phyloP scores from a whole-genome alignment of 2,113 vertebrate species.

The Hepsetus odoe region DNA sequence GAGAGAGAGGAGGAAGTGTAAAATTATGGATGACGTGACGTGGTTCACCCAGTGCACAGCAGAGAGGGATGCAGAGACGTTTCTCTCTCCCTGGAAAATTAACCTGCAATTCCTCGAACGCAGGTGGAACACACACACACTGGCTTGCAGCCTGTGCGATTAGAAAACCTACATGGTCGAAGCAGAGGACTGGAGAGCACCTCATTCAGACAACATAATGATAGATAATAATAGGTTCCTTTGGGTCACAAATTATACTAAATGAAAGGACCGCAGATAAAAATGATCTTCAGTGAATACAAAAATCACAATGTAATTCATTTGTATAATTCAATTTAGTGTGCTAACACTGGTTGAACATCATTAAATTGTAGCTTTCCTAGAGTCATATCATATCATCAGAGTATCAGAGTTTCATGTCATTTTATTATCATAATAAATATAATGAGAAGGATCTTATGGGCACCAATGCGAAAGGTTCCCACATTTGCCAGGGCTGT shows the following conservation, averaged over 20 bases:
- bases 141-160: not conserved
- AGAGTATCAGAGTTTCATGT: no score
- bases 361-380: not conserved
- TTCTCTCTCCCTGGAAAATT: slow-evolving; percentile 19
- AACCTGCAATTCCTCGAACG: slow-evolving; percentile 6
- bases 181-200: not conserved
- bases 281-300: not conserved
- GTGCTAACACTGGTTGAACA: not conserved
- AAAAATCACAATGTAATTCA: not conserved
- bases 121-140: not conserved
- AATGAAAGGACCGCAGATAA: not conserved
- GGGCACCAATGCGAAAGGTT: no score
- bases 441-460: no score
- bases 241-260: not conserved
- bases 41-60: slow-evolving; percentile 45
- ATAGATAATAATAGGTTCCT: not conserved
- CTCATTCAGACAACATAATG: not conserved
- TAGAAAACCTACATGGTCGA: not conserved
- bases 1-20: slow-evolving; percentile 31
- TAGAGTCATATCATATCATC: no score
- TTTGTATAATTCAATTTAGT: not conserved
- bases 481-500: no score
- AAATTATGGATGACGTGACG: slow-evolving; percentile 57
- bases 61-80: slow-evolving; percentile 38
- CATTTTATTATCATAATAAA: no score